Percentiles rank a stretch among this genome's conserved stretches.
Evolutionary conservation across 2,888 invertebrate species (phyloP).

Genomic region (Bugulina stolonifera): DNA sequence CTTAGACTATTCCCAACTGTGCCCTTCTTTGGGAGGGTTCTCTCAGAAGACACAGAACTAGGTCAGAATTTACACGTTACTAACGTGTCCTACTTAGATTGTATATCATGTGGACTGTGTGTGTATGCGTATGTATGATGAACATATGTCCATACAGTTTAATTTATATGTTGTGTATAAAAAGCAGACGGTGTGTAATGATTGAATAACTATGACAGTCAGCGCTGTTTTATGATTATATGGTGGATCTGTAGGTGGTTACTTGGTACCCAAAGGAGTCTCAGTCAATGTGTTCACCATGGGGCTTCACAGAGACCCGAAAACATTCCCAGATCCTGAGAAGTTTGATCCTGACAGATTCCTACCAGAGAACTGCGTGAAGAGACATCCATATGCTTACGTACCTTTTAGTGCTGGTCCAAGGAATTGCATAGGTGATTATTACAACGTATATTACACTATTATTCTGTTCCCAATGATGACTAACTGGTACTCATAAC

Average conservation of each 20-base stretch:
- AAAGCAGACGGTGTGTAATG: too few species aligned
- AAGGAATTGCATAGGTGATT: constrained; percentile 56
- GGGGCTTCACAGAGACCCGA: constrained; percentile 60
- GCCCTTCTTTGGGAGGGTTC: constrained; percentile 51
- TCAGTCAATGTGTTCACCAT: constrained; percentile 35
- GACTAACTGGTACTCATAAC: too few species aligned
- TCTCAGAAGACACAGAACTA: constrained; percentile 49
- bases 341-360: constrained; percentile 75
- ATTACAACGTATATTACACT: too few species aligned
- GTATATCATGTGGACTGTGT: too few species aligned
- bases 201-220: too few species aligned
- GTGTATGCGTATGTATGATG: too few species aligned
- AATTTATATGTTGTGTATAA: too few species aligned
- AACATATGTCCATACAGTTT: too few species aligned
- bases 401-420: constrained; percentile 56
- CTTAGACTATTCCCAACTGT: constrained; percentile 56
- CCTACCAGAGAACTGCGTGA: constrained; percentile 66
- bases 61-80: too few species aligned
- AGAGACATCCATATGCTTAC: constrained; percentile 61
- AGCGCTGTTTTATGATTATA: too few species aligned
- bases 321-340: constrained; percentile 63
- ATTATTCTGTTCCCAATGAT: too few species aligned
- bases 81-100: too few species aligned
- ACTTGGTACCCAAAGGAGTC: constrained; percentile 44
- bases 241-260: constrained; percentile 34